Conservation (phyloP, 2,113 vertebrate genomes). For the Ptychochromis oligacanthus region DNA sequence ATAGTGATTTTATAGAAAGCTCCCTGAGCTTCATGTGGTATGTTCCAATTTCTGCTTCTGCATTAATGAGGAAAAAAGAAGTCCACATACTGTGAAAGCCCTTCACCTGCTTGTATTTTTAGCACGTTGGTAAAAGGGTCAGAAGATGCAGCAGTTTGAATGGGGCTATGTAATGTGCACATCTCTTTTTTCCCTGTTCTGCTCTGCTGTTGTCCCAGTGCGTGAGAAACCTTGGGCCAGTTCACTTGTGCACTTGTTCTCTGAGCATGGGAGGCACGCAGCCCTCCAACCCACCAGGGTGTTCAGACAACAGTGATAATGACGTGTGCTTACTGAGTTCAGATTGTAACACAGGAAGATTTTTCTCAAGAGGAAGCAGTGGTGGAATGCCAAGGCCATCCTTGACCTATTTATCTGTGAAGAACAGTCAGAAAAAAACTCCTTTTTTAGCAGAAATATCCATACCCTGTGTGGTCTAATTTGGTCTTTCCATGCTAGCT, state of each 20-base stretch:
- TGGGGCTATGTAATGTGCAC: background rate
- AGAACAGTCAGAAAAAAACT: no score
- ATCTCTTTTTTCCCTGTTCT: no score
- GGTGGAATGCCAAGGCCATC: background rate
- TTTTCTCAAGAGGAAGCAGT: background rate
- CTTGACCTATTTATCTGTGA: background rate
- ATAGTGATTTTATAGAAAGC: no score
- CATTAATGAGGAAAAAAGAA: no score
- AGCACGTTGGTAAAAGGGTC: background rate
- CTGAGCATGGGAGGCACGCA: constrained; percentile 43
- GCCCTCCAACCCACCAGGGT: constrained; percentile 2
- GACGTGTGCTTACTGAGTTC: background rate
- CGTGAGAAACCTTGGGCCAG: constrained; percentile 49
- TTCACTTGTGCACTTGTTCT: constrained; percentile 25
- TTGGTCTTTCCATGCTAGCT: no score
- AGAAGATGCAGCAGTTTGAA: constrained; percentile 27
- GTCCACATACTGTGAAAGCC: constrained; percentile 34
- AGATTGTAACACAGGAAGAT: no score
- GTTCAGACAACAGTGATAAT: constrained; percentile 22
- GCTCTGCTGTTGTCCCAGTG: constrained; percentile 54
- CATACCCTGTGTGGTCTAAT: no score
- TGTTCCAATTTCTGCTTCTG: no score
- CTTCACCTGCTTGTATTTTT: constrained; percentile 22
- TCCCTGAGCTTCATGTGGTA: no score
- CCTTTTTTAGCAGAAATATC: no score